Conservation (phyloP, 2,797 vertebrate genomes). For the Pitangus sulphuratus region DNA sequence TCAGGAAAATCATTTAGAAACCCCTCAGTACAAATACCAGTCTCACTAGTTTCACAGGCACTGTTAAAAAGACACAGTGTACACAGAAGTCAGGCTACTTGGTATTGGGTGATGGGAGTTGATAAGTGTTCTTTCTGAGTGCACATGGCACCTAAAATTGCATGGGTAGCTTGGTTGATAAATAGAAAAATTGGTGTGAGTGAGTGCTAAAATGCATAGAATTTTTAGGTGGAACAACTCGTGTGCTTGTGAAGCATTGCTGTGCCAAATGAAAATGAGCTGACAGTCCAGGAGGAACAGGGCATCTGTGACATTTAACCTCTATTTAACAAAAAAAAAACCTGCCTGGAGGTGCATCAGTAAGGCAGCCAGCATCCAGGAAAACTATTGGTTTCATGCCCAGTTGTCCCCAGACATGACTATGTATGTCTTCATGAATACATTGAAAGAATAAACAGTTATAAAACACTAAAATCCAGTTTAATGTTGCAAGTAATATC, state of each 20-base stretch:
- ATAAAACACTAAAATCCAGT: not conserved
- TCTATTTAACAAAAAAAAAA: not conserved
- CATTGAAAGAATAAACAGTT: not conserved
- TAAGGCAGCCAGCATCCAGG: not conserved
- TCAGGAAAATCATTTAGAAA: not conserved
- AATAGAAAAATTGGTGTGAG: not conserved
- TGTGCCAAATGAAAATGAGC: not conserved
- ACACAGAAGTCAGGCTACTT: accelerated
- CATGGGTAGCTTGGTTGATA: not conserved
- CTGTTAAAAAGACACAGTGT: not conserved
- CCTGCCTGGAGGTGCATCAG: not conserved
- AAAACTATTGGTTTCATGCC: not conserved
- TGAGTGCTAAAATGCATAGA: not conserved
- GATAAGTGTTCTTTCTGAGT: not conserved
- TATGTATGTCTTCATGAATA: not conserved
- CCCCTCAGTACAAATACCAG: not conserved
- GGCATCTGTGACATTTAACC: not conserved
- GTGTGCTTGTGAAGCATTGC: not conserved
- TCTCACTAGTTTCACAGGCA: not conserved
- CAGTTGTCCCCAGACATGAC: not conserved
- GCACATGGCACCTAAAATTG: not conserved
- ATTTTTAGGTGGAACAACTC: not conserved
- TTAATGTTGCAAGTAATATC: not conserved
- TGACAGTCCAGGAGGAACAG: not conserved
- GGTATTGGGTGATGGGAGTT: not conserved